Evolutionary conservation across 2,113 vertebrate genomes (phyloP), one percentile per base, ranked within the genome.

Genomic region (Rhinolophus ferrumequinum): DNA sequence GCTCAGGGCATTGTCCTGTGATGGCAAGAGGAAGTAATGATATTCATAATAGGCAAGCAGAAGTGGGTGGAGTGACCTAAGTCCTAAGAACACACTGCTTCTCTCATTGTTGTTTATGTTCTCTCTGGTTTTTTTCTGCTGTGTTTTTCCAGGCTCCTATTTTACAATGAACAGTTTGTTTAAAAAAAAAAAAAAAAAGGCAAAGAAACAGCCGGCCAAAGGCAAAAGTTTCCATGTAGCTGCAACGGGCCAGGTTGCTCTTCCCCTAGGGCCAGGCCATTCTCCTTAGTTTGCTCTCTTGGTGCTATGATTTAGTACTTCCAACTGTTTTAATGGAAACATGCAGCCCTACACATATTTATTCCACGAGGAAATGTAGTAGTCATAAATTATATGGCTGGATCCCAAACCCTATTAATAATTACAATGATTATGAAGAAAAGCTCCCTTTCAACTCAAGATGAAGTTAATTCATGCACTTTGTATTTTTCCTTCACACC

Each of bases 11-110:
- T 89, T 89, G 93, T 88, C 95, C 81, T 52, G 69, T 85, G 38
- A 0, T 7, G 72, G 91, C 88, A 41, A 69, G 15, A 96, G 96
- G 95, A 98, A 98, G 97, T 80, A 97, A 97, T 95, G 75, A 80
- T 89, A 22, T 64, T 86, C 41, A 58, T 0, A 82, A 97, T 92
- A 97, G 97, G 98, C 98, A 96, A 97, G 81, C 50, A 93, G 96
- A 92, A 94, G 95, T 97, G 97, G 98, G 97, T 97, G 97, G 97
- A 87, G 98, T 87, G 69, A 52, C 97, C 83, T 73, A 94, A 98
- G 97, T 93, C 96, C 87, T 89, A 52, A 95, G 95, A 97, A 97
- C 93, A 97, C 21, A 87, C 92, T 91, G 96, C 94, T 97, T 96
- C 97, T 97, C 75, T 98, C 94, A 98, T 96, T 97, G 93, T 79